Evolutionary conservation across 92 coral and sea anemone species (phyloP).

Genomic region (Anthopleura xanthogrammica): DNA sequence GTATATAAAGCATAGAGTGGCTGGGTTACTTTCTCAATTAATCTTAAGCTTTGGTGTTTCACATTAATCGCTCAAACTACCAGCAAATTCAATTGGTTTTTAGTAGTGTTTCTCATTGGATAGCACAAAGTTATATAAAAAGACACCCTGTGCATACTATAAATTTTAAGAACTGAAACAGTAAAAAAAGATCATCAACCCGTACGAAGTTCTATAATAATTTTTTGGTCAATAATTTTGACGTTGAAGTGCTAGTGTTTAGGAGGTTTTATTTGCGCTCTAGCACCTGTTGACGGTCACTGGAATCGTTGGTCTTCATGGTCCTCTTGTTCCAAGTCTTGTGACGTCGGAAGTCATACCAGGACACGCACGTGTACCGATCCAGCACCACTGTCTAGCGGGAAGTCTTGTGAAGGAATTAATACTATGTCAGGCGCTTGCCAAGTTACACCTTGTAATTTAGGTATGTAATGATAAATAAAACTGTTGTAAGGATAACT

Average conservation of each 20-base stretch:
- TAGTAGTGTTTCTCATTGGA: no score
- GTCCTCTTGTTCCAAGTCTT: background rate
- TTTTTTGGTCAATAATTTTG: no score
- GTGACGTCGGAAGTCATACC: constrained; percentile 8
- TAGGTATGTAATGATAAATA: constrained; percentile 4
- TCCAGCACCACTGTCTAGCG: constrained; percentile 21
- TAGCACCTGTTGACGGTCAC: constrained; percentile 24
- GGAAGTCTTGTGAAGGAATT: constrained; percentile 5
- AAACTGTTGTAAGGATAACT: background rate
- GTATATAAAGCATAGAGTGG: no score
- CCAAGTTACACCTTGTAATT: background rate
- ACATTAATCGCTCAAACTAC: no score
- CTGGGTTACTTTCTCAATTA: no score
- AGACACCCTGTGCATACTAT: no score
- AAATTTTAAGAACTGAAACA: no score
- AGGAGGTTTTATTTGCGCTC: background rate
- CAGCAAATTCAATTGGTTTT: no score
- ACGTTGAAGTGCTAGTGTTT: background rate
- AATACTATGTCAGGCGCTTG: background rate
- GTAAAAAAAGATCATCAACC: no score
- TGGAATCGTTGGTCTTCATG: constrained; percentile 23
- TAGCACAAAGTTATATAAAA: no score
- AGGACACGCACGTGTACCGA: constrained; percentile 16
- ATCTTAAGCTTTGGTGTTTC: no score
- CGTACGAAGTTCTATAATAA: no score